Percentiles rank a stretch among this genome's conserved stretches.
Conservation (phyloP, 1,140 invertebrate species). For the Eurosta solidaginis region DNA sequence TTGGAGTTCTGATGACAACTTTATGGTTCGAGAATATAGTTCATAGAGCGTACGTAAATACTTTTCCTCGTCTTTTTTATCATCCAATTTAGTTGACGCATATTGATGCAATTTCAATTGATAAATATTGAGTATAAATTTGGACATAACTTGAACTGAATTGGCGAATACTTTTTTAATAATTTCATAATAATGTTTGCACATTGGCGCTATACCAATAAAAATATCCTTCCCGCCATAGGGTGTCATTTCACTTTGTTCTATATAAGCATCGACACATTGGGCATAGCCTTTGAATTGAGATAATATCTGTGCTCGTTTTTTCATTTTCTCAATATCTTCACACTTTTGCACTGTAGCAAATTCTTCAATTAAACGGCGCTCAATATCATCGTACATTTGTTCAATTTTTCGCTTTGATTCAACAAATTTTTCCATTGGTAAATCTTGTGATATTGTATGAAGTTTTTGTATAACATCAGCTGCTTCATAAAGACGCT, state of each 20-base stretch:
- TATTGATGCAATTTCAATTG: constrained; percentile 89
- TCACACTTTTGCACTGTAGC: constrained; percentile 81
- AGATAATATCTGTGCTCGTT: constrained; percentile 86
- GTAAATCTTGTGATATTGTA: constrained; percentile 92
- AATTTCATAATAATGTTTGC: constrained; percentile 84
- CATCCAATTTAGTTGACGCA: constrained; percentile 79
- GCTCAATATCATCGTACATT: constrained; percentile 95
- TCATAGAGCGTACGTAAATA: constrained; percentile 89
- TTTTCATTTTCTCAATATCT: constrained; percentile 90
- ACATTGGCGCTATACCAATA: constrained; percentile 86
- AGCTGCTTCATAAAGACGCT: constrained; percentile 89
- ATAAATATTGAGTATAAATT: constrained; percentile 96
- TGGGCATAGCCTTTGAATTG: constrained; percentile 96
- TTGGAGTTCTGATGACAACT: constrained; percentile 79
- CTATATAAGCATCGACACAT: constrained; percentile 96
- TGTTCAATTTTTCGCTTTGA: constrained; percentile 87
- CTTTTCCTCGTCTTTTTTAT: constrained; percentile 76
- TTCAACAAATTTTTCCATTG: constrained; percentile 82
- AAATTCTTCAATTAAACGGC: constrained; percentile 93
- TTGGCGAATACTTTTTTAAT: constrained; percentile 95
- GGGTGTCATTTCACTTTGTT: constrained; percentile 86
- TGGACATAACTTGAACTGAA: constrained; percentile 96
- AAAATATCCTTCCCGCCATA: constrained; percentile 83
- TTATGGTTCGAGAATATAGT: constrained; percentile 85
- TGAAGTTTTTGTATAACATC: constrained; percentile 98